These are phyloP conservation scores for Actias luna DNA, from an alignment of 2,888 invertebrate genomes.

Conservation along the genomic window DNA sequence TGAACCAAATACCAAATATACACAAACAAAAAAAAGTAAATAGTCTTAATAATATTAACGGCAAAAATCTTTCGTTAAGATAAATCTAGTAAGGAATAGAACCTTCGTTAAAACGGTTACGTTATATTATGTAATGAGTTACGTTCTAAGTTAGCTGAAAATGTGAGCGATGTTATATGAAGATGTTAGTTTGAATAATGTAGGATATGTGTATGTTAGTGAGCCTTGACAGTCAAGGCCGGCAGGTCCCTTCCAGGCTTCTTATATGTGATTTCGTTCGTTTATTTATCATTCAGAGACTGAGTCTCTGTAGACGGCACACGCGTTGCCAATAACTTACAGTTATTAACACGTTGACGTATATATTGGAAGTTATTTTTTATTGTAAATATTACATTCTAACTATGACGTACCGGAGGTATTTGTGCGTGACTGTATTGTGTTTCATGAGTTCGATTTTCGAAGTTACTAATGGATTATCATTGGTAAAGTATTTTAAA, in stretches of 20 bases:
- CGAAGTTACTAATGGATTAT: conserved; percentile 54
- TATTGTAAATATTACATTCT: conserved; percentile 16
- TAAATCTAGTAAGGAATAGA: too few relatives aligned
- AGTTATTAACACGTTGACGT: not conserved
- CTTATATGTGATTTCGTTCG: conserved; percentile 5
- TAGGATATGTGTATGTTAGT: conserved; percentile 51
- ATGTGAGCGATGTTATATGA: not conserved
- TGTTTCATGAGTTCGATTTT: conserved; percentile 53
- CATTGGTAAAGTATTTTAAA: conserved; percentile 47
- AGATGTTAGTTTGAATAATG: conserved; percentile 6
- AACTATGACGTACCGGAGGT: conserved; percentile 40
- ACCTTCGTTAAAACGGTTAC: too few relatives aligned
- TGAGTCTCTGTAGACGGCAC: conserved; percentile 13
- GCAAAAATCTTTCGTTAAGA: too few relatives aligned
- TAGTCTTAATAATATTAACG: too few relatives aligned
- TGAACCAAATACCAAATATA: too few relatives aligned
- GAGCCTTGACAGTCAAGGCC: conserved; percentile 68
- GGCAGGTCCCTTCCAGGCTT: conserved; percentile 26
- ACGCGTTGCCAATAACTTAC: conserved; percentile 1
- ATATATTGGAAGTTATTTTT: not conserved
- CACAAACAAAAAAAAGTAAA: too few relatives aligned
- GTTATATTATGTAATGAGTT: not conserved
- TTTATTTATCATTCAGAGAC: conserved; percentile 13
- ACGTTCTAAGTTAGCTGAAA: not conserved
- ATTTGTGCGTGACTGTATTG: conserved; percentile 49